A percentile compares a stretch with the other conserved stretches of the same genome.
These are phyloP conservation scores for Sebastes minor DNA, from an alignment of 2,797 vertebrate genomes.

Conservation along the genomic window DNA sequence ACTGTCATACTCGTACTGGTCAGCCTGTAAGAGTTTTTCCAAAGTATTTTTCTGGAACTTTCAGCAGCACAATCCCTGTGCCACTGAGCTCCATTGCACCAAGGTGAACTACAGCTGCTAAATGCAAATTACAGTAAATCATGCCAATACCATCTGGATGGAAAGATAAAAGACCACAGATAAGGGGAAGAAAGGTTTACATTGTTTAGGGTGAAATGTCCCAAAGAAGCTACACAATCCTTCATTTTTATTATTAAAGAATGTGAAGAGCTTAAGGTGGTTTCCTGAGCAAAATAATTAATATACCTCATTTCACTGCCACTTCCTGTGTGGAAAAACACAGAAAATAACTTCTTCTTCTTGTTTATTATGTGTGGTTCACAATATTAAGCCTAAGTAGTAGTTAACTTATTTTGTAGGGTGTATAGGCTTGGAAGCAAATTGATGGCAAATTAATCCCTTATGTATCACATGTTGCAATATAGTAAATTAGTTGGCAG, in stretches of 20 bases:
- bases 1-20: not conserved
- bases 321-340: not conserved
- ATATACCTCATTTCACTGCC: not conserved
- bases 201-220: not conserved
- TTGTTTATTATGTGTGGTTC: not conserved
- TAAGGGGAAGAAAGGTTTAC: not conserved
- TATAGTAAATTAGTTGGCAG: not conserved
- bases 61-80: not conserved
- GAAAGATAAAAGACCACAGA: not conserved
- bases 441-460: not conserved
- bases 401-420: not conserved
- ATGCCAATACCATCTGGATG: not conserved
- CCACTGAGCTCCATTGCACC: not conserved
- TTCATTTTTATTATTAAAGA: not conserved
- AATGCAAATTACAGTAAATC: slow-evolving; percentile 9
- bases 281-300: not conserved
- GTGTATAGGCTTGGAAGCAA: not conserved
- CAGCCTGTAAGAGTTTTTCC: not conserved
- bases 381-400: not conserved
- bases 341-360: not conserved
- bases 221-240: not conserved
- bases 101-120: not conserved
- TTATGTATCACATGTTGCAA: not conserved
- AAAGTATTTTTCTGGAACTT: not conserved
- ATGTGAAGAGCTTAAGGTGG: not conserved